Evolutionary conservation across 2,888 invertebrate genomes (phyloP).

Genomic region (Agapostemon virescens): DNA sequence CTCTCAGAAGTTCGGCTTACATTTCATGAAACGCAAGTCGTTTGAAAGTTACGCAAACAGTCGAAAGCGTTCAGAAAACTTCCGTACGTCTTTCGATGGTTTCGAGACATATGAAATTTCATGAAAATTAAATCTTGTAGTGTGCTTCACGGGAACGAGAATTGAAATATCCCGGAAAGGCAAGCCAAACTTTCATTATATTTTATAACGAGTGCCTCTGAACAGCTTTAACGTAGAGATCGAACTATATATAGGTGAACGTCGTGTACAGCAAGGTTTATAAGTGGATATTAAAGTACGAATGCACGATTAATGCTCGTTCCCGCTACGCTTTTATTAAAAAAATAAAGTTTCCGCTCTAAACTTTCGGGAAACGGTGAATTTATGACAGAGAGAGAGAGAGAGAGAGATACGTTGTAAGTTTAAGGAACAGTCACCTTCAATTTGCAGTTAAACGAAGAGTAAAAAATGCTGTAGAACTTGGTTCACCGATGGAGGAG

Average conservation of each 20-base stretch:
- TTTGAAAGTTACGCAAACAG: slow-evolving; percentile 28
- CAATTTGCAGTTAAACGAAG: background rate
- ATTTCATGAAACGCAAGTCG: slow-evolving; percentile 27
- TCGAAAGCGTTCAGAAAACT: slow-evolving; percentile 20
- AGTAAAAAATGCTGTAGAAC: background rate
- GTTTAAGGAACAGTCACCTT: background rate
- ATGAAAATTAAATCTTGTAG: slow-evolving; percentile 5
- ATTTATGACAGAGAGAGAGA: background rate
- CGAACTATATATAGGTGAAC: background rate
- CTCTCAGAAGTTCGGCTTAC: slow-evolving; percentile 29
- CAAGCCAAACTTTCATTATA: background rate
- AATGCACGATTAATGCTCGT: background rate
- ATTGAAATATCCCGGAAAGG: background rate
- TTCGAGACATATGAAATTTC: slow-evolving; percentile 24
- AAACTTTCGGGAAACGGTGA: background rate
- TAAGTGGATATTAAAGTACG: background rate
- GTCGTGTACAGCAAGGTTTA: background rate
- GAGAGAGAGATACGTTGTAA: background rate
- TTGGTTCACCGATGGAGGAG: background rate
- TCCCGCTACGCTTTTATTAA: background rate
- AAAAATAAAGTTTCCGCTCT: background rate
- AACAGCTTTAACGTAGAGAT: background rate
- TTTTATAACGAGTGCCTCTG: background rate
- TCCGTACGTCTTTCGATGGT: slow-evolving; percentile 9
- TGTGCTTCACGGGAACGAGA: background rate